Percentiles rank a stretch among this genome's conserved stretches.
Conservation (phyloP, 92 coral and sea anemone species). For the Plumapathes pennacea region DNA sequence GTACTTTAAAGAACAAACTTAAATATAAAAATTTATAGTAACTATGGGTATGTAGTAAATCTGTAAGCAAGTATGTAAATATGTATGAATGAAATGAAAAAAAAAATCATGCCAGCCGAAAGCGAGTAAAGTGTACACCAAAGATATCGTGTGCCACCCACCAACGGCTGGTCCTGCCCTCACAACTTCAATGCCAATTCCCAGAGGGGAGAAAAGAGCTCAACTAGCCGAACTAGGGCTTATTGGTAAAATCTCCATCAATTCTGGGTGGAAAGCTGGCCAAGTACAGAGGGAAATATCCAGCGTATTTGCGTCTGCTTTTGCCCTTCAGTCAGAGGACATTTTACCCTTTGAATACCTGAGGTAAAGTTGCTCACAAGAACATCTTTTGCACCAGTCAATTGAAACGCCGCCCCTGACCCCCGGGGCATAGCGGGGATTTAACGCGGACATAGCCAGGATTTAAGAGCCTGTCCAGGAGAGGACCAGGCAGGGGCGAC, state of each 20-base stretch:
- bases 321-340: slow-evolving; percentile 7
- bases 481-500: no score
- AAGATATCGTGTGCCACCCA: slow-evolving; percentile 35
- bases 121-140: slow-evolving; percentile 22
- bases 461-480: no score
- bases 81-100: no score
- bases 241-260: slow-evolving; percentile 36
- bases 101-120: no score
- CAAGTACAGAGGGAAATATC: slow-evolving; percentile 31
- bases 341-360: slow-evolving; percentile 28
- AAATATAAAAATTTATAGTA: no score
- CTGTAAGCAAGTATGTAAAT: no score
- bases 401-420: no score
- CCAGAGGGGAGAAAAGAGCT: slow-evolving; percentile 32
- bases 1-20: no score
- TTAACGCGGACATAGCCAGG: no score
- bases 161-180: slow-evolving; percentile 10
- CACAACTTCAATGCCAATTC: slow-evolving; percentile 21
- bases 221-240: slow-evolving; percentile 31
- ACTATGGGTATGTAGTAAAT: no score
- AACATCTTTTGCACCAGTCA: no score
- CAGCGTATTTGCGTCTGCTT: slow-evolving; percentile 27
- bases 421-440: no score
- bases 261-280: slow-evolving; percentile 21
- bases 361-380: slow-evolving; percentile 33